Evolutionary conservation across 2,888 invertebrate species (phyloP), one percentile per base, ranked within the genome.

Genomic region (Gasteruption jaculator): DNA sequence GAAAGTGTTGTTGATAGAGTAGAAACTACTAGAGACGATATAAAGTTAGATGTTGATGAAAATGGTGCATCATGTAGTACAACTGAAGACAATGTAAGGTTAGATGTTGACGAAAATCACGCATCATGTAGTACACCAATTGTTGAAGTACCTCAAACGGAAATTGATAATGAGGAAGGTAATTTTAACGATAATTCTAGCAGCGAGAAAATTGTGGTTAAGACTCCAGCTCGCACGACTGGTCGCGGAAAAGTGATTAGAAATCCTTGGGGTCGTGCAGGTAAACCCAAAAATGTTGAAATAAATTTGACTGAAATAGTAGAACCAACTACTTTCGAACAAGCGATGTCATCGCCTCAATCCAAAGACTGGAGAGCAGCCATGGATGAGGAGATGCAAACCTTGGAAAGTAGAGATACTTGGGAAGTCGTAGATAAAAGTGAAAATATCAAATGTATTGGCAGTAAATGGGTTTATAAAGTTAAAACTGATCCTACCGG

Each of bases 391-490:
- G 40, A 46, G 16, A 1, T 41, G 7, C 5, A 34, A 8, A 40
- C 34, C 10, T 20, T 48, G 7, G 11, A 39, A 14, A 5, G 5
- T 19, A 39, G 40, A 26, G 8, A 45, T 12, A 43, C 38, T 5
- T 48, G 48, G 42, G 39, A 48, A 24, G 11, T 42, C 14, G 16
- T 42, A 8, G n/a, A n/a, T 7, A 36, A 16, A 12, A 3, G 14
- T 0, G 26, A 33, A n/a, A 11, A 14, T 7, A 37, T 6, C 19
- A 16, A 30, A 15, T 48, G 33, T 10, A 25, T 48, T 4, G 48
- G 34, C 4, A 43, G 40, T 26, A 46, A 10, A 31, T 48, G 34
- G 45, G 34, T 45, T 0, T 48, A 46, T 4, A 48, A 46, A 15
- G 31, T 43, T 7, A 48, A 48, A 20, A 40, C 38, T 4, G 45